Evolutionary conservation across 2,888 invertebrate genomes (phyloP).

Genomic region (Diarsia mendica): DNA sequence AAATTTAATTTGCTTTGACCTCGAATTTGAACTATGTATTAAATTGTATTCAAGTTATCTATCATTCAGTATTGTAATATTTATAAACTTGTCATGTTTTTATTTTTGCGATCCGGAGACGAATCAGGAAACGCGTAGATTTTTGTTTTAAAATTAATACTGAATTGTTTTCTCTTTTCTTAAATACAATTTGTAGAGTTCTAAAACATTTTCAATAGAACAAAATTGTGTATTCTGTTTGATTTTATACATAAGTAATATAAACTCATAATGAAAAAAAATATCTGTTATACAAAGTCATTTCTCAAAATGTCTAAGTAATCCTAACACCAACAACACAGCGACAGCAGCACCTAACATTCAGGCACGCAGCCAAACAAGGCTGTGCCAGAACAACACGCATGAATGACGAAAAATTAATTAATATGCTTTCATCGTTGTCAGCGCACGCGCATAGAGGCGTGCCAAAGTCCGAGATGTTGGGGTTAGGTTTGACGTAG

Average conservation of each 20-base stretch:
- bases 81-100: conserved; percentile 20
- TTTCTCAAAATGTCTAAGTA: conserved; percentile 3
- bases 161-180: not conserved
- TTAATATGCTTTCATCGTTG: conserved; percentile 58
- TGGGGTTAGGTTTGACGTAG: conserved; percentile 32
- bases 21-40: conserved; percentile 10
- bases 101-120: not conserved
- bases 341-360: conserved; percentile 21
- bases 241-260: not conserved
- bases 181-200: not conserved
- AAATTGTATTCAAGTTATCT: conserved; percentile 14
- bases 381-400: conserved; percentile 58
- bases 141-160: not conserved
- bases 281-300: not conserved
- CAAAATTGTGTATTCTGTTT: not conserved
- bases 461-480: conserved; percentile 29
- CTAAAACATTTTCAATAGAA: not conserved
- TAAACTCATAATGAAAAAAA: not conserved
- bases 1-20: conserved; percentile 34
- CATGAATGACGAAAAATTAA: conserved; percentile 62
- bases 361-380: conserved; percentile 59
- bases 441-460: conserved; percentile 30
- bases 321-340: conserved; percentile 1
- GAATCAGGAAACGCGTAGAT: not conserved
- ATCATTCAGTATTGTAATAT: conserved; percentile 5